Base-by-base conservation (phyloP, 2,888 invertebrate genomes). In the Portevinia maculata region DNA sequence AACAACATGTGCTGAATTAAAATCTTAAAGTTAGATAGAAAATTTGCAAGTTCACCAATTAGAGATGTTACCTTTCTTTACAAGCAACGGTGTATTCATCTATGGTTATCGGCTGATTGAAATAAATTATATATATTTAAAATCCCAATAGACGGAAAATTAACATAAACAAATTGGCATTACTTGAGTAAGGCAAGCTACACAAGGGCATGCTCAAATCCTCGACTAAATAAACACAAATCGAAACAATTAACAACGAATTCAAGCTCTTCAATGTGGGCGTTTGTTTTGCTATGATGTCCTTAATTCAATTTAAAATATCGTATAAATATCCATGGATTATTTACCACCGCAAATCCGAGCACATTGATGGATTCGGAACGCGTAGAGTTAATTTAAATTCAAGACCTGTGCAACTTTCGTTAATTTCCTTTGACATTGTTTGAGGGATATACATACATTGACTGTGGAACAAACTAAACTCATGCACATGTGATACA, bases 301-400 rank as follows among this genome's bases (percentile, higher is more conserved):
- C 62, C 60, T 83, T 83, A 78, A 83, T 83, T 83, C 57, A 83
- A 83, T 83, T 83, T 83, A 78, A 73, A 83, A 83, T 83, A 78
- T 71, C 71, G 73, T 78, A 83, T 83, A 83, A 83, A 83, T 83
- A 83, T 83, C 83, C 73, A 65, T 59, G 83, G 83, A 78, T 78
- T 83, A 83, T 37, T 73, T 65, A 39, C 78, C 60, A 76, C 83
- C 83, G 44, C 78, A 83, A 78, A 73, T 71, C 44, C 65, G 71
- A 67, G 67, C 53, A 73, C 62, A 37, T 78, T 52, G 83, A 78
- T 39, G 62, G 71, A 65, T 60, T 64, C 62, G 30, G 39, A 62
- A 79, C 65, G 53, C 60, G 24, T 39, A 28, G 48, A 62, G 62
- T 78, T 78, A 55, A 83, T 83, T 83, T 65, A 83, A 83, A 83